These are phyloP conservation scores for Acanthacorydalis orientalis DNA, from an alignment of 2,888 invertebrate species.

Conservation along the genomic window DNA sequence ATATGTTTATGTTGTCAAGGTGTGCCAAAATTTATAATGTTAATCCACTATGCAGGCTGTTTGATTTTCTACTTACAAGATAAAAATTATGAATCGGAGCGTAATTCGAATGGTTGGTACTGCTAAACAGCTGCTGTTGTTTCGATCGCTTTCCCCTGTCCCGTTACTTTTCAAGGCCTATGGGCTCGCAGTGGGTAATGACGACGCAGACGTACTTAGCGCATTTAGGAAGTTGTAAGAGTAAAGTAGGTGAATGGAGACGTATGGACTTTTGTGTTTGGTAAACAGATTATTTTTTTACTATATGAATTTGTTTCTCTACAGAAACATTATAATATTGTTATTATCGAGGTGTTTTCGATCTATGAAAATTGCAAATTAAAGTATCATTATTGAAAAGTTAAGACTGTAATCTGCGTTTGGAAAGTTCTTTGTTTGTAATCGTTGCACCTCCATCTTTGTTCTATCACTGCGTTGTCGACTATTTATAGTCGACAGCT, in stretches of 20 bases:
- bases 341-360: background rate
- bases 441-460: conserved; percentile 11
- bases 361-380: background rate
- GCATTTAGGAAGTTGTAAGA: background rate
- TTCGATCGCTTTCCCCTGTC: conserved; percentile 10
- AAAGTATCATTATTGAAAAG: background rate
- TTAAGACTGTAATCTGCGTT: background rate
- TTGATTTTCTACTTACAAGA: no score
- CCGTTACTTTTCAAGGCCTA: conserved; percentile 9
- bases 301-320: conserved; percentile 4
- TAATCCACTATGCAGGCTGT: background rate
- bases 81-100: background rate
- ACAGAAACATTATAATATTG: background rate
- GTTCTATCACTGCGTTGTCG: conserved; percentile 8
- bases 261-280: background rate
- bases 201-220: conserved; percentile 1
- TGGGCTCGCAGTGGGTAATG: conserved; percentile 4
- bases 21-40: background rate
- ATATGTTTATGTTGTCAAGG: conserved; percentile 1
- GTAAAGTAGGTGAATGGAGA: conserved; percentile 3
- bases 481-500: conserved; percentile 10
- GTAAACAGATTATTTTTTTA: conserved; percentile 7
- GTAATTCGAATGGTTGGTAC: conserved; percentile 7
- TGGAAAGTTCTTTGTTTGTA: conserved; percentile 6
- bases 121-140: conserved; percentile 3